Evolutionary conservation across 1,140 invertebrate species (phyloP).

Genomic region (Nylanderia fulva): DNA sequence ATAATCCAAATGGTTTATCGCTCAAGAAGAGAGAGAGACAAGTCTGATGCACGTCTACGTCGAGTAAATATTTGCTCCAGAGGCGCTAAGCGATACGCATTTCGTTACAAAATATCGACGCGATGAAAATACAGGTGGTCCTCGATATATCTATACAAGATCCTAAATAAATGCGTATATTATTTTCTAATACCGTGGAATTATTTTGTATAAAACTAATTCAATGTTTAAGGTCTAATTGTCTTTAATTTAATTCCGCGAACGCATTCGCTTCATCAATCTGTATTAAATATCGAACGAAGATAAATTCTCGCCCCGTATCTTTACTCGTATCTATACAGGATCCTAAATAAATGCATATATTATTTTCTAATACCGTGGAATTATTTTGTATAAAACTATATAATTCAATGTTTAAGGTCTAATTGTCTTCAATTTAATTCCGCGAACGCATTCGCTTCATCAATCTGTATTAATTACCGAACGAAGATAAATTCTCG

Average conservation of each 20-base stretch:
- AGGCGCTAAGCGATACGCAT: conserved; percentile 29
- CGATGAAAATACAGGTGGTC: conserved; percentile 28
- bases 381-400: background rate
- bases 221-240: background rate
- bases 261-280: background rate
- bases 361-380: no score
- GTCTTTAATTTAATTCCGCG: background rate
- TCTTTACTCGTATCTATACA: background rate
- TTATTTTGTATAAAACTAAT: background rate
- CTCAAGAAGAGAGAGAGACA: conserved; percentile 22
- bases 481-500: background rate
- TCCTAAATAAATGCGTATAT: background rate
- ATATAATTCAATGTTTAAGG: background rate
- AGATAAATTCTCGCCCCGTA: background rate
- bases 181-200: no score
- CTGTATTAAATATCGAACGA: background rate
- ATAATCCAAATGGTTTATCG: conserved; percentile 52
- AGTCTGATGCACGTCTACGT: conserved; percentile 11
- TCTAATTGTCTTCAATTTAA: background rate
- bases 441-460: background rate
- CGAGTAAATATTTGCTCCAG: conserved; percentile 44
- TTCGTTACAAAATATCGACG: conserved; percentile 35
- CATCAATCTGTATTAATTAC: background rate
- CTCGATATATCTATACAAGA: background rate
- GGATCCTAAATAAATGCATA: background rate